These are phyloP conservation scores for Pardosa pseudoannulata DNA, from an alignment of 2,888 invertebrate species.

Conservation along the genomic window DNA sequence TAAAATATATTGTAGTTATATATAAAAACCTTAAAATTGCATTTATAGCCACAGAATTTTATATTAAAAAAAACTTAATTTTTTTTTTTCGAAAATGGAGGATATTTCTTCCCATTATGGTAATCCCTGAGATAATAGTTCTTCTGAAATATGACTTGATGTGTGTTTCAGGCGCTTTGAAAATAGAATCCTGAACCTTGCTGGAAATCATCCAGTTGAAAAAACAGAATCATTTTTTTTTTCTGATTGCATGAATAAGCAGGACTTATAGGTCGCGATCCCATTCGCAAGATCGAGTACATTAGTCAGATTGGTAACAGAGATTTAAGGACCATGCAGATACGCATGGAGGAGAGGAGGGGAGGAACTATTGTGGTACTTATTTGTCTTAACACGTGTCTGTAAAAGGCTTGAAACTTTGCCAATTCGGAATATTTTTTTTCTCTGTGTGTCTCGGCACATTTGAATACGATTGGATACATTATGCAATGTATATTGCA, in stretches of 20 bases:
- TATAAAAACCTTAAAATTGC: too few relatives aligned
- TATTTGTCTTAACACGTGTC: conserved; percentile 17
- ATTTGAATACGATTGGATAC: neutral
- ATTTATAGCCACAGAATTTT: too few relatives aligned
- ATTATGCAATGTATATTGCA: neutral
- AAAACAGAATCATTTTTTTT: neutral
- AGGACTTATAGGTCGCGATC: neutral
- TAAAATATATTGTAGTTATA: too few relatives aligned
- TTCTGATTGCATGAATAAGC: conserved; percentile 8
- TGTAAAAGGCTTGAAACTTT: neutral
- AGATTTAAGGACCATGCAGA: conserved; percentile 7
- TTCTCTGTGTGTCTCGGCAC: neutral
- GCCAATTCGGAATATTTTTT: too few relatives aligned
- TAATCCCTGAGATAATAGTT: neutral
- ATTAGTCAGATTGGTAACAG: conserved; percentile 9
- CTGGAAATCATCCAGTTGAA: conserved; percentile 21
- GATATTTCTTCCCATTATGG: too few relatives aligned
- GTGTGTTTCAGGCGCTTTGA: neutral
- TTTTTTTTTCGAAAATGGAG: too few relatives aligned
- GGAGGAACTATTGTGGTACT: neutral
- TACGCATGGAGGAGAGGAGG: neutral
- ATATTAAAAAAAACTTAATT: too few relatives aligned
- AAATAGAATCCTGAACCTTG: conserved; percentile 1
- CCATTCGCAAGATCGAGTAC: conserved; percentile 7
- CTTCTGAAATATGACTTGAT: neutral